Conservation (phyloP, 2,113 vertebrate genomes). For the Syngnathus typhle region DNA sequence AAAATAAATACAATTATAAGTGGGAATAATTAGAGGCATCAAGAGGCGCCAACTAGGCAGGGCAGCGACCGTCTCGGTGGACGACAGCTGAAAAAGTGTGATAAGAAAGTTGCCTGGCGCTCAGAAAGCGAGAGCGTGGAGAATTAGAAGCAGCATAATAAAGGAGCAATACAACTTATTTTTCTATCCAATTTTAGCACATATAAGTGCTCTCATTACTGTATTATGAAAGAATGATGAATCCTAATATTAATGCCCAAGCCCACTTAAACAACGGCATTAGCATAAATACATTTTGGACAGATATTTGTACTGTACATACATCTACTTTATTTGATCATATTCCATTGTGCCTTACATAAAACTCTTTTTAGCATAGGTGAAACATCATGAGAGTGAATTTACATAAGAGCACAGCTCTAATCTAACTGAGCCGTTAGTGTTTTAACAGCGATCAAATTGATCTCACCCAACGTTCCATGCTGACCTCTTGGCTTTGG, state of each 20-base stretch:
- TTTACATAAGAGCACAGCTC: constrained; percentile 14
- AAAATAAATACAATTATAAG: constrained; percentile 53
- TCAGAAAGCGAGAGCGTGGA: constrained; percentile 9
- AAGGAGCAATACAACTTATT: constrained; percentile 1
- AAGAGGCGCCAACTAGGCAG: constrained; percentile 47
- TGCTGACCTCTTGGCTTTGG: constrained; percentile 19
- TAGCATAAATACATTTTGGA: neutral
- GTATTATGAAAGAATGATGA: neutral
- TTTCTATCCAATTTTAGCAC: constrained; percentile 13
- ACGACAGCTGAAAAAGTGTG: constrained; percentile 66
- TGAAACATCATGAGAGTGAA: neutral
- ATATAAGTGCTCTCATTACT: constrained; percentile 16
- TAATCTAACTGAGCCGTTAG: neutral
- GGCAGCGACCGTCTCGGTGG: constrained; percentile 53
- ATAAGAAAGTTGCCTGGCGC: constrained; percentile 60
- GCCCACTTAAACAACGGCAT: neutral
- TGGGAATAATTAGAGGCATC: constrained; percentile 47
- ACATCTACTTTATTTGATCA: neutral
- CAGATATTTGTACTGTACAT: neutral
- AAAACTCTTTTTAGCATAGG: constrained; percentile 3
- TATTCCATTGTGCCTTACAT: neutral
- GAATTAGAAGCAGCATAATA: constrained; percentile 9
- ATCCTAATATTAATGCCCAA: neutral
- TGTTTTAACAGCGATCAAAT: constrained; percentile 15
- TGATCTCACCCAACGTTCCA: constrained; percentile 15